Evolutionary conservation across 2,113 vertebrate genomes (phyloP).

Genomic region (Eretmochelys imbricata): DNA sequence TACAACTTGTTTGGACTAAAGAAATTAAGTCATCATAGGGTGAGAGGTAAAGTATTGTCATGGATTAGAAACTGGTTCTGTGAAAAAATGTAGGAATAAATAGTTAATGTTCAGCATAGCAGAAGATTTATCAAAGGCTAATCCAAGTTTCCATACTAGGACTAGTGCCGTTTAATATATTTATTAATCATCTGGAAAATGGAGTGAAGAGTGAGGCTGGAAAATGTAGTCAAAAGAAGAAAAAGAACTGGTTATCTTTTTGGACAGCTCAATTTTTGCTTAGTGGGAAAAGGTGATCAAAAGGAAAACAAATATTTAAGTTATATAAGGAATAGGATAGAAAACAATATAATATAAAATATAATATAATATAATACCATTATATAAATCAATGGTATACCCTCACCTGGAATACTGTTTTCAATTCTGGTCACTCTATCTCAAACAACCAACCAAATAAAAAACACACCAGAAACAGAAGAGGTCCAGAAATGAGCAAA

Average conservation of each 20-base stretch:
- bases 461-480: neutral
- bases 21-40: no score
- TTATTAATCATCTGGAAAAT: neutral
- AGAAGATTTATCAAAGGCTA: no score
- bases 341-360: neutral
- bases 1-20: neutral
- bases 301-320: neutral
- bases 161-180: neutral
- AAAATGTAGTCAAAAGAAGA: neutral
- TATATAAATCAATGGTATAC: neutral
- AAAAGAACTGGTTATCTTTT: neutral
- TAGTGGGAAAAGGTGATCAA: neutral
- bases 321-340: neutral
- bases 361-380: fast-evolving
- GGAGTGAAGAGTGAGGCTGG: neutral
- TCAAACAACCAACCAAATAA: neutral
- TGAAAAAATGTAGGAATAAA: no score
- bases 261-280: neutral
- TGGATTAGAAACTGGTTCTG: no score
- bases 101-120: no score
- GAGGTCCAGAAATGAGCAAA: neutral
- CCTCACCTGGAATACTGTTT: neutral
- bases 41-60: no score
- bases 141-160: neutral
- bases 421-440: neutral